Conservation (phyloP, 2,797 vertebrate genomes). For the Sebastes umbrosus region DNA sequence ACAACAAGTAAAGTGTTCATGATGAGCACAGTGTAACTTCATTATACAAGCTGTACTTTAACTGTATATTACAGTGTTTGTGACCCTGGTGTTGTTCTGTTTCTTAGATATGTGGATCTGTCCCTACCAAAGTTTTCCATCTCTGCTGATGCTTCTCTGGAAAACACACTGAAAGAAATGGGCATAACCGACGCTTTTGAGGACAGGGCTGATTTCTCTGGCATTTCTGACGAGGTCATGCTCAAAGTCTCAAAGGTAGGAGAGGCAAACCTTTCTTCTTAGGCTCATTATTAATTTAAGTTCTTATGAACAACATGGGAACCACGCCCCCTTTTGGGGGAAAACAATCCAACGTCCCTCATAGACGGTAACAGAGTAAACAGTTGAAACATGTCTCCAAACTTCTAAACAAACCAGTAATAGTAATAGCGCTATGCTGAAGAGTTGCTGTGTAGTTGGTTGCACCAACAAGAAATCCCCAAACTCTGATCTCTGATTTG, state of each 20-base stretch:
- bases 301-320: background rate
- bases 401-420: too few species aligned
- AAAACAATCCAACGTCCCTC: too few species aligned
- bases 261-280: background rate
- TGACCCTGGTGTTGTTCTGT: constrained; percentile 1
- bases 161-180: constrained; percentile 63
- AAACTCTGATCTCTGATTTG: too few species aligned
- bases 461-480: too few species aligned
- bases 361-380: too few species aligned
- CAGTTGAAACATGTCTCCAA: too few species aligned
- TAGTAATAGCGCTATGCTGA: too few species aligned
- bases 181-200: constrained; percentile 72
- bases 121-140: constrained; percentile 81
- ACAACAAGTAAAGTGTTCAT: background rate
- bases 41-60: too few species aligned
- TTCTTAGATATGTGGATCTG: constrained; percentile 74
- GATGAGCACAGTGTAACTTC: background rate
- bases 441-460: too few species aligned
- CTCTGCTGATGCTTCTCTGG: constrained; percentile 61
- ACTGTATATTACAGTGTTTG: background rate
- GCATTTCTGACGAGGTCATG: constrained; percentile 65
- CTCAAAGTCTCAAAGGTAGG: constrained; percentile 82
- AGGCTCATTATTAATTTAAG: background rate
- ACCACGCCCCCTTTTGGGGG: too few species aligned
- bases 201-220: constrained; percentile 75